phyloP scores from a whole-genome alignment of 2,113 vertebrate genomes.

The Hirundichthys speculiger region DNA sequence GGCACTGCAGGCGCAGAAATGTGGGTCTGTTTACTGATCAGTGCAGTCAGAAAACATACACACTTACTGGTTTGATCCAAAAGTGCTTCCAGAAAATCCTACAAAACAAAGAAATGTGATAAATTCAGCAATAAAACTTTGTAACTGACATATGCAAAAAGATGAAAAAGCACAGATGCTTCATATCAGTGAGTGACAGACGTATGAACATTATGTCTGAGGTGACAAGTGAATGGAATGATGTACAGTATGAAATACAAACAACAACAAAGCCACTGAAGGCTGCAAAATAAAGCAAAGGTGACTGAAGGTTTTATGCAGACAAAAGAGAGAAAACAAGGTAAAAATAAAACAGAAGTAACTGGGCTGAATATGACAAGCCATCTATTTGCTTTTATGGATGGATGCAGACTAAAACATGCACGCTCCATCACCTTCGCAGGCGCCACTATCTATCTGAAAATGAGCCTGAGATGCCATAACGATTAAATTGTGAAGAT shows the following conservation, averaged over 20 bases:
- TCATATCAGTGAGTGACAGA: neutral
- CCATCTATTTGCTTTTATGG: neutral
- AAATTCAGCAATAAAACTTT: neutral
- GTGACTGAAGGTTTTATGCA: no score
- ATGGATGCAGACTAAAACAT: neutral
- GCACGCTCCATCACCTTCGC: no score
- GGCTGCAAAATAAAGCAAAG: no score
- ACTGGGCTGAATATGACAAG: neutral
- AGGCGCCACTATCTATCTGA: no score
- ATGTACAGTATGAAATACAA: no score
- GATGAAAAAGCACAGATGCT: no score
- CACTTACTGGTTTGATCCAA: conserved; percentile 84
- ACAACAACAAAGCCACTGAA: no score
- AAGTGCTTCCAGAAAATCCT: conserved; percentile 77
- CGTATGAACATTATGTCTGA: no score
- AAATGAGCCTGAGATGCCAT: no score
- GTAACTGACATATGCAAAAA: no score
- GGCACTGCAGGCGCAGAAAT: conserved; percentile 18
- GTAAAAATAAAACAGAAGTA: neutral
- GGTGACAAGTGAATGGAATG: neutral
- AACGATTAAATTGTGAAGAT: no score
- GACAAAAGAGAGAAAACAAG: no score
- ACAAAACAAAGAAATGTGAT: conserved; percentile 10
- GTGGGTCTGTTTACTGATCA: conserved; percentile 7
- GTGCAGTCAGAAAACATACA: neutral